Conservation (phyloP, 2,113 vertebrate genomes). For the Meles meles region DNA sequence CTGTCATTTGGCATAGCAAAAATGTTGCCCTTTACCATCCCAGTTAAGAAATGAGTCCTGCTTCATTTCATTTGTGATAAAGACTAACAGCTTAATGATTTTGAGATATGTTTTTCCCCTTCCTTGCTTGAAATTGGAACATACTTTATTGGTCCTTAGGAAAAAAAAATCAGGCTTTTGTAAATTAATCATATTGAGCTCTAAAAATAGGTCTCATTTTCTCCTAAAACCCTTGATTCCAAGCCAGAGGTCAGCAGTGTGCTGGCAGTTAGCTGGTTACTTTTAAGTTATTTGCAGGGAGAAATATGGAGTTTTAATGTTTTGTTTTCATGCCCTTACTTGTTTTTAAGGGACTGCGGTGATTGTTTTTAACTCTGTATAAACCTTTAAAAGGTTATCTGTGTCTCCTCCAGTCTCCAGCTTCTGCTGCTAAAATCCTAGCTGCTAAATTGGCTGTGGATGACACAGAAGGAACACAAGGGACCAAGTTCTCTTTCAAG, state of each 20-base stretch:
- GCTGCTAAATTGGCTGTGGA: neutral
- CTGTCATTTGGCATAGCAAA: neutral
- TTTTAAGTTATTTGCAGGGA: neutral
- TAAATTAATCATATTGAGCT: slow-evolving; percentile 3
- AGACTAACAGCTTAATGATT: neutral
- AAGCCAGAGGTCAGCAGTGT: neutral
- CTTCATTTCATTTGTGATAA: neutral
- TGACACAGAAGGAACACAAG: neutral
- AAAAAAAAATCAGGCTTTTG: neutral
- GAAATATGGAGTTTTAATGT: neutral
- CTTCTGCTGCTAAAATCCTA: neutral
- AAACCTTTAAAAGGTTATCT: neutral
- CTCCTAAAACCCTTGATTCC: neutral
- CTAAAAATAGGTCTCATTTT: slow-evolving; percentile 34
- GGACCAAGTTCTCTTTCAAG: neutral
- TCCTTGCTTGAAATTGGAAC: neutral
- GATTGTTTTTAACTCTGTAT: neutral
- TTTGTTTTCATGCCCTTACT: neutral
- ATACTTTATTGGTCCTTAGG: neutral
- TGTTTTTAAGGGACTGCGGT: neutral
- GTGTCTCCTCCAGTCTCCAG: neutral
- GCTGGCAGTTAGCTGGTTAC: neutral
- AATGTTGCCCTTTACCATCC: neutral
- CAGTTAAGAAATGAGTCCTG: neutral
- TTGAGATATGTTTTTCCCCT: neutral